Evolutionary conservation across 2,888 invertebrate species (phyloP), one percentile per base, ranked within the genome.

Genomic region (Scaptomyza parva): DNA sequence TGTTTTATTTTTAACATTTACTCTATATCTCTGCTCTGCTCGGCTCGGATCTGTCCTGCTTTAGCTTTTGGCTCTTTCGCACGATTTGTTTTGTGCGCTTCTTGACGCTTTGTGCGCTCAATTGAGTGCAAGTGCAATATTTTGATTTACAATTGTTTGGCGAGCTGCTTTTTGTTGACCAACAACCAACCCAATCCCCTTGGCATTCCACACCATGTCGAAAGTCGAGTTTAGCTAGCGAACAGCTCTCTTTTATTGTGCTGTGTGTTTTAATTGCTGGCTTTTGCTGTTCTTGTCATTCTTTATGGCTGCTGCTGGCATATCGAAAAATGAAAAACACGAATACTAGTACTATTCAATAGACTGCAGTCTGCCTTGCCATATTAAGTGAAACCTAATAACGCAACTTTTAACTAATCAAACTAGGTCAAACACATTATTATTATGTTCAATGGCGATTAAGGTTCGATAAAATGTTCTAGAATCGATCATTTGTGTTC

Each of bases 111-210:
- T 65, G 51, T 68, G 45, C 65, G 70, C 74, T 78, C 68, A 85
- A 78, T 79, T 79, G 79, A 73, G 63, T 73, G 84, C 84, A 81
- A 81, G 86, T 81, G 80, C 80, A 78, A 81, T 83, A 83, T 86
- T 81, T 81, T 81, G 86, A 81, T 81, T 81, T 79, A 68, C 76
- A 76, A 76, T 83, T 86, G 79, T 69, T 77, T 76, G 77, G 63
- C 60, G 51, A 72, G 63, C 26, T 59, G 70, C 54, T 55, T 72
- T 58, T 70, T 52, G 51, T 39, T 70, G 52, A 17, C 68, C 50
- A 14, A 28, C 52, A 18, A n/a, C 9, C 2, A 22, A 22, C 22
- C 22, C 45, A 18, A 18, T 28, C 28, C 17, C 17, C 20, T 11
- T 12, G 45, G 35, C 18, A 20, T 7, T 7, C 14, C 24, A 24